Evolutionary conservation across 2,888 invertebrate genomes (phyloP).

Genomic region (Lasiommata megera): DNA sequence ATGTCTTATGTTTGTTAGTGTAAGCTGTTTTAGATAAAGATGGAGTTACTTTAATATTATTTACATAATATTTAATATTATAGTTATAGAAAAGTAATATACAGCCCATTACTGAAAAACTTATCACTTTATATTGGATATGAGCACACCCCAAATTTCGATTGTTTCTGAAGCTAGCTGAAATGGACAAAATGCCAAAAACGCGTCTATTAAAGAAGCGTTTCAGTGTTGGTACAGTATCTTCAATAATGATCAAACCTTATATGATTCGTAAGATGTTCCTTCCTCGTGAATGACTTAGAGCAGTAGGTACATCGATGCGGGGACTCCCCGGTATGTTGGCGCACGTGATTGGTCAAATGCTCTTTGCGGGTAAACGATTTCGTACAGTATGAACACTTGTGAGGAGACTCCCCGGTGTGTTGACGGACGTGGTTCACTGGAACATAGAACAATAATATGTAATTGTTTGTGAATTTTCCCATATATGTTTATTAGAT

Average conservation of each 20-base stretch:
- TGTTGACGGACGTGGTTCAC: slow-evolving; percentile 87
- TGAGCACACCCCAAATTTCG: neutral
- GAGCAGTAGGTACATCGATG: slow-evolving; percentile 89
- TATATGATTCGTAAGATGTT: slow-evolving; percentile 91
- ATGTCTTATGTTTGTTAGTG: neutral
- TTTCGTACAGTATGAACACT: slow-evolving; percentile 89
- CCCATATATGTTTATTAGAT: no score
- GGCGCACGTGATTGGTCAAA: slow-evolving; percentile 87
- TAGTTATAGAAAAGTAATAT: no score
- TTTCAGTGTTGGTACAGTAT: slow-evolving; percentile 86
- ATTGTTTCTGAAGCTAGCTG: no score
- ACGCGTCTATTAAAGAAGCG: slow-evolving; percentile 70
- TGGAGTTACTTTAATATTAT: neutral
- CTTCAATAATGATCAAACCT: slow-evolving; percentile 80
- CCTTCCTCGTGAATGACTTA: slow-evolving; percentile 89
- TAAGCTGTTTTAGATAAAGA: slow-evolving; percentile 7
- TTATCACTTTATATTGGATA: neutral
- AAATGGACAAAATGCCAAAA: no score
- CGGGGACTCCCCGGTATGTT: slow-evolving; percentile 89
- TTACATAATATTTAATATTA: neutral
- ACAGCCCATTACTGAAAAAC: neutral
- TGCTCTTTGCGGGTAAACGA: slow-evolving; percentile 91
- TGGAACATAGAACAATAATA: slow-evolving; percentile 35
- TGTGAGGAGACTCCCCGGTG: slow-evolving; percentile 89
- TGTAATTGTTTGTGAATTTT: no score